Evolutionary conservation across 2,888 invertebrate species (phyloP).

Genomic region (Herminia tarsipennalis): DNA sequence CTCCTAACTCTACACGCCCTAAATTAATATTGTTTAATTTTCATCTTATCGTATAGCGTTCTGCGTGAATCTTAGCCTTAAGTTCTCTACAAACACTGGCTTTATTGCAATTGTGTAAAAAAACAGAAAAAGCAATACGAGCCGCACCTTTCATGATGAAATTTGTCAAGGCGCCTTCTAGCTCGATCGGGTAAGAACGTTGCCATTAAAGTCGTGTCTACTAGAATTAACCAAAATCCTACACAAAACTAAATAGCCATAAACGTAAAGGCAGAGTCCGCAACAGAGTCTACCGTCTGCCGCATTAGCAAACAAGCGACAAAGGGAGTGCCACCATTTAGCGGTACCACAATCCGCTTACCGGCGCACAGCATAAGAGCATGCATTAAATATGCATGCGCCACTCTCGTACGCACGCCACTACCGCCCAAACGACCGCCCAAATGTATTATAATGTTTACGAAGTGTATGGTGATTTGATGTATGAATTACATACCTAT

Average conservation of each 20-base stretch:
- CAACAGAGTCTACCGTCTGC: slow-evolving; percentile 24
- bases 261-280: slow-evolving; percentile 27
- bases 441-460: not conserved
- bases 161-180: too few relatives aligned
- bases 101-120: too few relatives aligned
- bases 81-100: too few relatives aligned
- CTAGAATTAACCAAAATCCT: not conserved
- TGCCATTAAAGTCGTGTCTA: too few relatives aligned
- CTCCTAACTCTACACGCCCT: too few relatives aligned
- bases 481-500: not conserved
- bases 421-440: not conserved
- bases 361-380: slow-evolving; percentile 60
- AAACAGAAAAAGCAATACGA: too few relatives aligned
- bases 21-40: too few relatives aligned
- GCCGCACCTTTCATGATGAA: too few relatives aligned
- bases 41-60: too few relatives aligned
- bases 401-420: slow-evolving; percentile 58
- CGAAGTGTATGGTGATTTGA: not conserved
- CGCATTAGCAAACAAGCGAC: slow-evolving; percentile 51
- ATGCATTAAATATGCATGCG: slow-evolving; percentile 73
- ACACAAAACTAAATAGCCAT: slow-evolving; percentile 16
- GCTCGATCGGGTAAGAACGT: too few relatives aligned
- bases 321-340: slow-evolving; percentile 71
- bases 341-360: slow-evolving; percentile 70
- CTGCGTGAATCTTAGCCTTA: too few relatives aligned